phyloP scores from a whole-genome alignment of 2,797 vertebrate genomes.

The Simalia tracyae region DNA sequence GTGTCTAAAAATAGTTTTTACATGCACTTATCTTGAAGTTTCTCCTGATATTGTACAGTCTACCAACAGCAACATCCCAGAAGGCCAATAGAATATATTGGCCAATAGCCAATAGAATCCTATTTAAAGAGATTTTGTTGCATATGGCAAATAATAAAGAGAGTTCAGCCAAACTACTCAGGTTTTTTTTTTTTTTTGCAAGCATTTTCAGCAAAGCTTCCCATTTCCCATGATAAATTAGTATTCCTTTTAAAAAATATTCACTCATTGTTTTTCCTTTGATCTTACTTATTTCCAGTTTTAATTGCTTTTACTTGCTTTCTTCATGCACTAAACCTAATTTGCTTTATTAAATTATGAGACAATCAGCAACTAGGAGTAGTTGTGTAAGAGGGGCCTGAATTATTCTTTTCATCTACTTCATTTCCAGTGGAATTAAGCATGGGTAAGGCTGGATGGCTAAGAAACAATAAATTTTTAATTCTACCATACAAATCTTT shows the following conservation, averaged over 20 bases:
- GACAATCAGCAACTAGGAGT: neutral
- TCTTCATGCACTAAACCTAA: neutral
- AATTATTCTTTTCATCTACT: neutral
- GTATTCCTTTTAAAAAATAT: neutral
- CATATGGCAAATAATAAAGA: neutral
- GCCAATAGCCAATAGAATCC: neutral
- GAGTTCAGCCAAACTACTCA: neutral
- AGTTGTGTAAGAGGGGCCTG: neutral
- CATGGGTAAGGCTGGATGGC: neutral
- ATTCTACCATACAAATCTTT: neutral
- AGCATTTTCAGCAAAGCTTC: neutral
- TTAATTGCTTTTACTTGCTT: neutral
- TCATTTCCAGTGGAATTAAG: neutral
- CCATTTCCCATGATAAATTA: neutral
- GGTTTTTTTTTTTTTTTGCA: neutral
- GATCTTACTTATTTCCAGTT: neutral
- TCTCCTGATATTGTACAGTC: neutral
- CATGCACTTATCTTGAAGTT: neutral
- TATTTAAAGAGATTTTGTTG: neutral
- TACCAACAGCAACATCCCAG: neutral
- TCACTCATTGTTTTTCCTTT: neutral
- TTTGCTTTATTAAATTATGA: neutral
- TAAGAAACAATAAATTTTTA: neutral
- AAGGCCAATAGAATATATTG: too few relatives aligned
- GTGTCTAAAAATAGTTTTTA: neutral